These are phyloP conservation scores for Cydia amplana DNA, from an alignment of 1,140 invertebrate species.

Conservation along the genomic window DNA sequence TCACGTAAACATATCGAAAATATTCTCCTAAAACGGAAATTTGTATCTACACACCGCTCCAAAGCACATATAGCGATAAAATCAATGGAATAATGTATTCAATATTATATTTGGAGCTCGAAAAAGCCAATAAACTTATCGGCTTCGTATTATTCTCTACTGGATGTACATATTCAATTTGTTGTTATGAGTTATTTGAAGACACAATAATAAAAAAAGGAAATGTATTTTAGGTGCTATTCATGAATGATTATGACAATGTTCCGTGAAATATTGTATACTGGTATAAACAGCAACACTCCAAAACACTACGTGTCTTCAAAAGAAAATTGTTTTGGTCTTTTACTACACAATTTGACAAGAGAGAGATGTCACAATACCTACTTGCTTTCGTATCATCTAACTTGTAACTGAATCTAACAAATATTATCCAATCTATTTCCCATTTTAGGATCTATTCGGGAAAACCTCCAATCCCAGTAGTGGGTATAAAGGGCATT, in stretches of 20 bases:
- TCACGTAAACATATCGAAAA: not conserved
- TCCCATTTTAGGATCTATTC: not conserved
- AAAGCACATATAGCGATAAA: not conserved
- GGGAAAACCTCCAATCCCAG: not conserved
- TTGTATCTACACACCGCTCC: not conserved
- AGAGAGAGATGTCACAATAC: not conserved
- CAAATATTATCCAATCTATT: not conserved
- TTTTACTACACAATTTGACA: too few relatives aligned
- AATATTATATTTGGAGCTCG: not conserved
- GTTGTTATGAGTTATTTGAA: not conserved
- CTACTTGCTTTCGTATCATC: not conserved
- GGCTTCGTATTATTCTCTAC: not conserved
- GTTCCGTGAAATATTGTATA: not conserved
- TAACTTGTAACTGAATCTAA: not conserved
- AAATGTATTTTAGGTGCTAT: not conserved
- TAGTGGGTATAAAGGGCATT: not conserved
- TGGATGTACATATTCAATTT: not conserved
- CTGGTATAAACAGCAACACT: too few relatives aligned
- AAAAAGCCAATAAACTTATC: not conserved
- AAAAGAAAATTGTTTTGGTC: too few relatives aligned
- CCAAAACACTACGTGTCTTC: too few relatives aligned
- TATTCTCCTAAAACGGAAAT: not conserved
- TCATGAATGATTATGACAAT: not conserved
- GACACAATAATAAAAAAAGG: not conserved
- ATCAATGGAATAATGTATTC: not conserved